These are phyloP conservation scores for Melikaiella ostensackeni DNA, from an alignment of 2,888 invertebrate genomes.

Conservation along the genomic window DNA sequence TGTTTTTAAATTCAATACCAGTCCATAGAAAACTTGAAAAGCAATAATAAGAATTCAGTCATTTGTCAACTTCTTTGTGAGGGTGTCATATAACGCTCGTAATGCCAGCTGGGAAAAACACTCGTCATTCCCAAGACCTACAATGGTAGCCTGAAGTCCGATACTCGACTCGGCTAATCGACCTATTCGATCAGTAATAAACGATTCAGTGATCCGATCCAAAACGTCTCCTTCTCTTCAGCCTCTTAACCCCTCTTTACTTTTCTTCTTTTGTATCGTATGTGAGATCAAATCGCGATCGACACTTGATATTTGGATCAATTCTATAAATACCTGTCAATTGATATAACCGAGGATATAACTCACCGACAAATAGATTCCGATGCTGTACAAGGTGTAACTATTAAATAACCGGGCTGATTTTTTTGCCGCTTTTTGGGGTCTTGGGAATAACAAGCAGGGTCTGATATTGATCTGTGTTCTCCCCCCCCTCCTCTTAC, in stretches of 20 bases:
- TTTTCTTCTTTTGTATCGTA: not conserved
- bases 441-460: too few species aligned
- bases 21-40: not conserved
- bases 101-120: not conserved
- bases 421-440: too few species aligned
- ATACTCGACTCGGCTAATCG: slow-evolving; percentile 10
- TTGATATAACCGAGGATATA: too few species aligned
- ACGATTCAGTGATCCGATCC: slow-evolving; percentile 9
- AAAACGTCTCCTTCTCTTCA: not conserved
- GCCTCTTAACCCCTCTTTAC: not conserved
- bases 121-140: not conserved
- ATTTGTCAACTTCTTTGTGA: slow-evolving; percentile 4
- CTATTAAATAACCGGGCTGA: too few species aligned
- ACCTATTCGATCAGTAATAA: slow-evolving; percentile 8
- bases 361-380: not conserved
- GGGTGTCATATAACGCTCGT: not conserved
- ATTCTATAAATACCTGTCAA: not conserved
- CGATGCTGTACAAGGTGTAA: not conserved
- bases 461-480: too few species aligned
- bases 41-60: not conserved
- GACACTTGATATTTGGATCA: slow-evolving; percentile 7
- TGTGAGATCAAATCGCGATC: not conserved
- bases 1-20: not conserved
- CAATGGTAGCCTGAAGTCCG: not conserved
- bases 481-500: too few species aligned